phyloP scores from a whole-genome alignment of 1,140 invertebrate species.

The Pollicipes pollicipes region DNA sequence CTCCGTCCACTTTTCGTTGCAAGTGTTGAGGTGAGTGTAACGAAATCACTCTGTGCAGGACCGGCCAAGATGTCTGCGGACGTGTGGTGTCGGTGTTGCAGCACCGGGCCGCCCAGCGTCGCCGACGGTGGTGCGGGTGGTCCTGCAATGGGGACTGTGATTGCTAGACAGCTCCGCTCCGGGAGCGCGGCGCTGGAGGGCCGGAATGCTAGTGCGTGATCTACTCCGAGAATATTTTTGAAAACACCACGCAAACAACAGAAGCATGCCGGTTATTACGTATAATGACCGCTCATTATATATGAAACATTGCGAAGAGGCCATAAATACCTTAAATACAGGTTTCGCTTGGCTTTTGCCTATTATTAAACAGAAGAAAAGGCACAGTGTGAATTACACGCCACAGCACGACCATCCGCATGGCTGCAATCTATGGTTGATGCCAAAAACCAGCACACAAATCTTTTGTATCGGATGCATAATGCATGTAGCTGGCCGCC shows the following conservation, averaged over 20 bases:
- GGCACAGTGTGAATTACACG: not conserved
- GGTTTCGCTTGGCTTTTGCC: not conserved
- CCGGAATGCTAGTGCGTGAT: not conserved
- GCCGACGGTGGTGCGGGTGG: too few relatives aligned
- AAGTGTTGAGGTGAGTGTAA: too few relatives aligned
- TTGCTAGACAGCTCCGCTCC: too few relatives aligned
- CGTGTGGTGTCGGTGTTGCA: too few relatives aligned
- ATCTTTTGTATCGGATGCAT: not conserved
- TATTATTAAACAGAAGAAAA: not conserved
- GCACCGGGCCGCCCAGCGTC: too few relatives aligned
- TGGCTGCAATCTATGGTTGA: not conserved
- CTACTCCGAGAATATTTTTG: not conserved
- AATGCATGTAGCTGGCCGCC: not conserved
- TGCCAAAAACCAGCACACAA: not conserved
- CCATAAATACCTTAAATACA: not conserved
- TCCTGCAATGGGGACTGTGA: too few relatives aligned
- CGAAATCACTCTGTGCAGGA: too few relatives aligned
- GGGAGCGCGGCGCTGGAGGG: too few relatives aligned
- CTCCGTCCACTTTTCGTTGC: too few relatives aligned
- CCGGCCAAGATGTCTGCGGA: too few relatives aligned
- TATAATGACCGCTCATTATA: not conserved
- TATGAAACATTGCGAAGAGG: not conserved
- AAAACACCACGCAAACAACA: not conserved
- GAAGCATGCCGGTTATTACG: not conserved
- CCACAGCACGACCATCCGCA: not conserved